A percentile compares a stretch with the other conserved stretches of the same genome.
phyloP scores from a whole-genome alignment of 1,140 invertebrate genomes.

The Dysdera silvatica region DNA sequence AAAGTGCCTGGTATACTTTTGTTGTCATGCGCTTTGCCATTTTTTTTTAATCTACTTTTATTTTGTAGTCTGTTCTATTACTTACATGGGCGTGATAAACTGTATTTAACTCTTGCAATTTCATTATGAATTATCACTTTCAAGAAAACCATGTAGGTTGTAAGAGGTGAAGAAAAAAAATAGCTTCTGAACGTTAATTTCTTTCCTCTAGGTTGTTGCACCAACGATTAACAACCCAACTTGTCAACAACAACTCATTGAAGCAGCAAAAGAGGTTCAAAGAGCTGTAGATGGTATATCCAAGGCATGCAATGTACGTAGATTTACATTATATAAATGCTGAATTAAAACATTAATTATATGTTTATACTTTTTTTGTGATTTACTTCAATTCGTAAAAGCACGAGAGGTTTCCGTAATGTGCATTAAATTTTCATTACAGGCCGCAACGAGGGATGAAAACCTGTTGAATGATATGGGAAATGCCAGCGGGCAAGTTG shows the following conservation, averaged over 20 bases:
- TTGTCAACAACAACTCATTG: conserved; percentile 88
- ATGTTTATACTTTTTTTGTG: neutral
- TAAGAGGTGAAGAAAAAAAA: too few relatives aligned
- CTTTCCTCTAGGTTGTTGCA: conserved; percentile 48
- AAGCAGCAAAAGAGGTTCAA: conserved; percentile 85
- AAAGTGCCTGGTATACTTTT: too few relatives aligned
- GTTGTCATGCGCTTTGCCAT: too few relatives aligned
- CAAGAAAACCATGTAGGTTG: too few relatives aligned
- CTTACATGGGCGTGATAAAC: too few relatives aligned
- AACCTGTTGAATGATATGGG: conserved; percentile 66
- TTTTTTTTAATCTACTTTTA: too few relatives aligned
- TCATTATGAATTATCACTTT: too few relatives aligned
- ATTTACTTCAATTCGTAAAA: neutral
- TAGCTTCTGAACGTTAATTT: neutral
- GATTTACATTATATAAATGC: neutral
- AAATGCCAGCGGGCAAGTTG: conserved; percentile 77
- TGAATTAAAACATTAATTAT: neutral
- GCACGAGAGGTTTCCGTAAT: neutral
- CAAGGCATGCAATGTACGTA: conserved; percentile 60
- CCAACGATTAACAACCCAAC: conserved; percentile 74
- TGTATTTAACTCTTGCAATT: too few relatives aligned
- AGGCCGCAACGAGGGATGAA: conserved; percentile 34
- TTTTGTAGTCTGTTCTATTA: too few relatives aligned
- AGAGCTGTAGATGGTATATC: conserved; percentile 86
- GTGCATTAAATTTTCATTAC: neutral